A percentile compares a stretch with the other conserved stretches of the same genome.
Conservation (phyloP, 2,797 vertebrate genomes). For the Todus mexicanus region DNA sequence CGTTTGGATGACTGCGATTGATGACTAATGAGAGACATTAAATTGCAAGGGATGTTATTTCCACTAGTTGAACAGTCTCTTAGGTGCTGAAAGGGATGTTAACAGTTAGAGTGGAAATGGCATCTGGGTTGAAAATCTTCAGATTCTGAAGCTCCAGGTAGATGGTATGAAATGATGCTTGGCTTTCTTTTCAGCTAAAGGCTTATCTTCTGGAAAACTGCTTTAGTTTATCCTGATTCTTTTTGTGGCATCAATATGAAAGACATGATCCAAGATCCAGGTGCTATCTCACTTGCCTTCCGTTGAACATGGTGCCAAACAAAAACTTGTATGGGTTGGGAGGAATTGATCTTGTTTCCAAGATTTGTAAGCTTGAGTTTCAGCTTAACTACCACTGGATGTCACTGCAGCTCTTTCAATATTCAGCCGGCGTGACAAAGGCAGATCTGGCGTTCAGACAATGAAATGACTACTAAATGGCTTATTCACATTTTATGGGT, state of each 20-base stretch:
- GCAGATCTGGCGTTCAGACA: not conserved
- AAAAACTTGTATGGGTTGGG: not conserved
- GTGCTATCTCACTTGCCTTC: not conserved
- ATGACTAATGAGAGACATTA: not conserved
- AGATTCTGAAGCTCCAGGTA: not conserved
- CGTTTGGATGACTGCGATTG: not conserved
- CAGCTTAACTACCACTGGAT: not conserved
- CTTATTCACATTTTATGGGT: not conserved
- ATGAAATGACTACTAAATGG: not conserved
- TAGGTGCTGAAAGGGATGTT: not conserved
- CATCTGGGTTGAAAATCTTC: not conserved
- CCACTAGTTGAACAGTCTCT: not conserved
- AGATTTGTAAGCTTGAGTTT: not conserved
- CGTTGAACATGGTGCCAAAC: not conserved
- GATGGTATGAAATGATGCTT: not conserved
- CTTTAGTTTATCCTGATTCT: not conserved
- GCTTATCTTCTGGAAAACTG: not conserved
- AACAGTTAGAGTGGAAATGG: not conserved
- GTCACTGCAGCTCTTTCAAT: slow-evolving; percentile 3
- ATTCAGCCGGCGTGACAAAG: not conserved
- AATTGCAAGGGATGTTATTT: not conserved
- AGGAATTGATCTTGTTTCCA: not conserved
- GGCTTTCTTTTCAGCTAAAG: not conserved
- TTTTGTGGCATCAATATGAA: not conserved
- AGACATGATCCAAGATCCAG: not conserved